phyloP scores from a whole-genome alignment of 1,140 invertebrate species.

The Tachypleus tridentatus region DNA sequence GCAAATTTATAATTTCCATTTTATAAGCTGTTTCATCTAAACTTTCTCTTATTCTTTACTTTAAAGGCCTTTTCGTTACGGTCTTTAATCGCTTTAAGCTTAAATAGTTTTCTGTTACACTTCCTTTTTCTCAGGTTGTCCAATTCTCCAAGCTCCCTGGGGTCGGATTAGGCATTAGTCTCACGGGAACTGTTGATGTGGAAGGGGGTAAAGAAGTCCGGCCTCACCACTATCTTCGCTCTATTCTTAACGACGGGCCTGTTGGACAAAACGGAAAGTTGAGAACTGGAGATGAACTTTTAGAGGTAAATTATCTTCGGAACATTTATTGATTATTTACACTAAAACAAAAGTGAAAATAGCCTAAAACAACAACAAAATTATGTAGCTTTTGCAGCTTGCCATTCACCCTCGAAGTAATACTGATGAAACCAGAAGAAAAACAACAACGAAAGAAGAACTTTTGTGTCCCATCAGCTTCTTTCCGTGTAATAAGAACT shows the following conservation, averaged over 20 bases:
- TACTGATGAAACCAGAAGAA: no score
- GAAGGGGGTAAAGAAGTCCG: slow-evolving; percentile 76
- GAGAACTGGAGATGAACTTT: slow-evolving; percentile 75
- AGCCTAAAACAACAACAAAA: no score
- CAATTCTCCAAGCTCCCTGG: slow-evolving; percentile 69
- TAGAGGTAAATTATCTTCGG: slow-evolving; percentile 46
- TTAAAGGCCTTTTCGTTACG: background rate
- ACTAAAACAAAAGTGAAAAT: background rate
- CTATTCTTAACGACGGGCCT: slow-evolving; percentile 83
- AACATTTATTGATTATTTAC: background rate
- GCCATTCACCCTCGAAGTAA: background rate
- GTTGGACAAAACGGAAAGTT: slow-evolving; percentile 72
- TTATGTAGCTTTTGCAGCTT: no score
- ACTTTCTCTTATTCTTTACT: no score
- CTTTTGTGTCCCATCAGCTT: no score
- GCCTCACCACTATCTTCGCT: slow-evolving; percentile 85
- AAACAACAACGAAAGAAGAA: no score
- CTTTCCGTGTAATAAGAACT: no score
- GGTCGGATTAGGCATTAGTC: slow-evolving; percentile 84
- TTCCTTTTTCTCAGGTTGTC: slow-evolving; percentile 45
- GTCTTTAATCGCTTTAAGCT: background rate
- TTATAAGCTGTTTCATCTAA: no score
- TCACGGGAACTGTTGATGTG: slow-evolving; percentile 91
- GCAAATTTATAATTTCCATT: no score
- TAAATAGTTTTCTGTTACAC: slow-evolving; percentile 1